phyloP scores from a whole-genome alignment of 2,888 invertebrate genomes.

The Ophion slaviceki region DNA sequence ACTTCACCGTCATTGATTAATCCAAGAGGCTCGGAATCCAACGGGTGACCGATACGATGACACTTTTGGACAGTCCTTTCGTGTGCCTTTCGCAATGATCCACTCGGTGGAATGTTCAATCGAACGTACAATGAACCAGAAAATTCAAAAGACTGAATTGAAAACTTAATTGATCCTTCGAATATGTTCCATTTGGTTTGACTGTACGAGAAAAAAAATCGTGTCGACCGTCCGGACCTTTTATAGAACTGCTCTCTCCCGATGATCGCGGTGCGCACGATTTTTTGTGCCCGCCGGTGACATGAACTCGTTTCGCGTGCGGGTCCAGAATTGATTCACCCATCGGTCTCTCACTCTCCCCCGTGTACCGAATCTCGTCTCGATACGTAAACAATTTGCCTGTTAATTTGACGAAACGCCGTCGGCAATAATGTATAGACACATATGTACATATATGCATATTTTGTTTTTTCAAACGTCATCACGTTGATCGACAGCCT shows the following conservation, averaged over 20 bases:
- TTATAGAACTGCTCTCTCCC: neutral
- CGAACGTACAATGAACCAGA: neutral
- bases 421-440: neutral
- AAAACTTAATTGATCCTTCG: neutral
- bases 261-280: neutral
- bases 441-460: neutral
- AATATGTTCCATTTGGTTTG: neutral
- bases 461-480: neutral
- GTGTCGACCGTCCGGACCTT: neutral
- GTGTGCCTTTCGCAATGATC: no score
- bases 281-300: neutral
- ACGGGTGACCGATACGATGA: no score
- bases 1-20: no score
- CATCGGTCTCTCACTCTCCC: neutral
- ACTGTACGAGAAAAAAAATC: neutral
- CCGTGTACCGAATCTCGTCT: neutral
- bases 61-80: no score
- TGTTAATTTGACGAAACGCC: conserved; percentile 29
- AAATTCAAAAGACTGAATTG: neutral
- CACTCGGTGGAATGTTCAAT: no score
- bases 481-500: neutral
- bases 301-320: neutral
- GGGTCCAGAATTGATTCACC: neutral
- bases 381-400: conserved; percentile 1
- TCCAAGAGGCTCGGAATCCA: no score